Conservation (phyloP, 2,888 invertebrate genomes). For the Dynastes grantii region DNA sequence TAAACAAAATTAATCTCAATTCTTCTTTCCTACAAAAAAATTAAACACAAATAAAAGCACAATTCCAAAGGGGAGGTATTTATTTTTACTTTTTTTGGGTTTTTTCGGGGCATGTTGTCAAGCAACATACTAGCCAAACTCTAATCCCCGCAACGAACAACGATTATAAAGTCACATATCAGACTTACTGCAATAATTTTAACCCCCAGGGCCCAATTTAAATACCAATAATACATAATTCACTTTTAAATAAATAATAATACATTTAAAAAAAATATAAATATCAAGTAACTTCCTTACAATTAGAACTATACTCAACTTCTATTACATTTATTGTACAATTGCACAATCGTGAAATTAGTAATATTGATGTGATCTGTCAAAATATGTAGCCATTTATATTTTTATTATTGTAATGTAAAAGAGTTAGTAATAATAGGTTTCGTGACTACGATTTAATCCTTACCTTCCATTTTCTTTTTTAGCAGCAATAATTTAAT, state of each 20-base stretch:
- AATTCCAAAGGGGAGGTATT: not conserved
- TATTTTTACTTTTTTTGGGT: conserved; percentile 11
- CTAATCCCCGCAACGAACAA: not conserved
- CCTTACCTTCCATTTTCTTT: not conserved
- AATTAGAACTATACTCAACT: too few relatives aligned
- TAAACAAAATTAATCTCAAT: not conserved
- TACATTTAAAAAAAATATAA: too few relatives aligned
- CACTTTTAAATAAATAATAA: too few relatives aligned
- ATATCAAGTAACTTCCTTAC: too few relatives aligned
- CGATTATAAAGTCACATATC: not conserved
- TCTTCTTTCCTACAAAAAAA: not conserved
- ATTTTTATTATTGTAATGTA: not conserved
- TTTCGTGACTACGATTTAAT: not conserved
- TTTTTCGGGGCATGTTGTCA: too few relatives aligned
- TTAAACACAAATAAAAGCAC: not conserved
- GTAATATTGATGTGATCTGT: not conserved
- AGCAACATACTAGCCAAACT: not conserved
- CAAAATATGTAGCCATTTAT: conserved; percentile 4
- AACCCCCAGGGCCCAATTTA: too few relatives aligned
- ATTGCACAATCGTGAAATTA: not conserved
- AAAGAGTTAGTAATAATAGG: not conserved
- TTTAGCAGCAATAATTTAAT: not conserved
- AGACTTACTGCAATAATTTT: too few relatives aligned
- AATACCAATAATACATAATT: too few relatives aligned
- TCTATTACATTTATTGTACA: too few relatives aligned